phyloP scores from a whole-genome alignment of 2,797 vertebrate genomes.

The Selene dorsalis region DNA sequence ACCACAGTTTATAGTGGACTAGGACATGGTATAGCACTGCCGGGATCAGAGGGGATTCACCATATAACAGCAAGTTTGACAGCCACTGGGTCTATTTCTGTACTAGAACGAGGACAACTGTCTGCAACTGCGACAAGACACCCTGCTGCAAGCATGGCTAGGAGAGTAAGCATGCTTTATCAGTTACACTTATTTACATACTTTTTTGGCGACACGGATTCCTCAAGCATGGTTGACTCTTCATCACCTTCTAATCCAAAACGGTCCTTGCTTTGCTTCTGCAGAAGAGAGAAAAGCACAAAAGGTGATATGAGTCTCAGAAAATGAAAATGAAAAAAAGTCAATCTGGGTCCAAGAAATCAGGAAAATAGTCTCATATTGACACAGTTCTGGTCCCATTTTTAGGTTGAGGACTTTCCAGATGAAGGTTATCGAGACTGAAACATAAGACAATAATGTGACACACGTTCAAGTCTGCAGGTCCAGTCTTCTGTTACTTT shows the following conservation, averaged over 20 bases:
- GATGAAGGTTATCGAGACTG: slow-evolving; percentile 6
- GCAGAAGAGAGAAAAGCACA: slow-evolving; percentile 46
- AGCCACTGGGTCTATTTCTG: not conserved
- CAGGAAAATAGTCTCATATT: not conserved
- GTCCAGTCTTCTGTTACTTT: no score
- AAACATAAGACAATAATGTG: not conserved
- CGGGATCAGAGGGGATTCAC: not conserved
- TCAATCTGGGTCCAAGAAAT: not conserved
- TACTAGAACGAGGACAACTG: not conserved
- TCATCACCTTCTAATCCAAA: slow-evolving; percentile 99
- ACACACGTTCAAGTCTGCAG: not conserved
- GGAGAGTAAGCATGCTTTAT: not conserved
- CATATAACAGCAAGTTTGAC: not conserved
- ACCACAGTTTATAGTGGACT: not conserved
- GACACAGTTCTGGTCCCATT: not conserved
- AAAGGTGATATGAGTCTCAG: not conserved
- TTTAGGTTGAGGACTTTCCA: not conserved
- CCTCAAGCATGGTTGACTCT: slow-evolving; percentile 99
- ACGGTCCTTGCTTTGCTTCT: slow-evolving; percentile 99
- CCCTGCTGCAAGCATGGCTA: not conserved
- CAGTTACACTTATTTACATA: slow-evolving; percentile 72
- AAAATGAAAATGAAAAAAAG: not conserved
- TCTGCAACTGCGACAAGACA: not conserved
- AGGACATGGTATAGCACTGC: not conserved
- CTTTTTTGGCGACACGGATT: slow-evolving; percentile 99